Base-by-base conservation (phyloP, 2,113 vertebrate species). In the Scomber colias region DNA sequence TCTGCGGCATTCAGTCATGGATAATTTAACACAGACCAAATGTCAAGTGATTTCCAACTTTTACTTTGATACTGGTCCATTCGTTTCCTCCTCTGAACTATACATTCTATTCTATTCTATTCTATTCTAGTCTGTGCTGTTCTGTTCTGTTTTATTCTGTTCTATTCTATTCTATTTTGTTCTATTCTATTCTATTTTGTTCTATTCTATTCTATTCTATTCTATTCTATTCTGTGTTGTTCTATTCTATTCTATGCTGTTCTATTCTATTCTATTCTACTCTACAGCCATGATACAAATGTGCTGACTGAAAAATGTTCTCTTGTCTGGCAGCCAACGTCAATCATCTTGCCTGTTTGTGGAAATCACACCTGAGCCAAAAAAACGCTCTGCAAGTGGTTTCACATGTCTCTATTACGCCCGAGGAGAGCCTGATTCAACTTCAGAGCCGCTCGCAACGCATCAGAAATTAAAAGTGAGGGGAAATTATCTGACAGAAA, bases 11-110 rank as follows among this genome's bases (percentile, higher is more conserved):
- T 85, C 83, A 87, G 91, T 93, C 91, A 92, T 86, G 91, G 85
- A 85, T 92, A 87, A 93, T 93, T 93, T 85, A 91, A 91, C 92
- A 87, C 81, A 15, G 92, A 92, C 89, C 86, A 89, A 93, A 93
- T 89, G 92, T 93, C 90, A 92, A 92, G 89, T 87, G 89, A 89
- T 93, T 91, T 93, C 90, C 60, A 86, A 82, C 83, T 87, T 88
- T 88, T 56, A 73, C 82, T 88, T 88, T 90, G 87, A 92, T 89
- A 90, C 78, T 68, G 62, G 61, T 64, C 71, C 75, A 5, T 67
- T 73, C 45, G 60, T 64, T 79, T 54, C 48, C 77, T 53, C 67
- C 66, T 81, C 30, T 5, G 11, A 31, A 68, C 31, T 24, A 6
- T 21, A 21, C 21, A 21, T 71, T 31, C 59, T 48, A 3, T 40